Evolutionary conservation across 2,888 invertebrate species (phyloP), one percentile per base, ranked within the genome.

Genomic region (Bruchidius siliquastri): DNA sequence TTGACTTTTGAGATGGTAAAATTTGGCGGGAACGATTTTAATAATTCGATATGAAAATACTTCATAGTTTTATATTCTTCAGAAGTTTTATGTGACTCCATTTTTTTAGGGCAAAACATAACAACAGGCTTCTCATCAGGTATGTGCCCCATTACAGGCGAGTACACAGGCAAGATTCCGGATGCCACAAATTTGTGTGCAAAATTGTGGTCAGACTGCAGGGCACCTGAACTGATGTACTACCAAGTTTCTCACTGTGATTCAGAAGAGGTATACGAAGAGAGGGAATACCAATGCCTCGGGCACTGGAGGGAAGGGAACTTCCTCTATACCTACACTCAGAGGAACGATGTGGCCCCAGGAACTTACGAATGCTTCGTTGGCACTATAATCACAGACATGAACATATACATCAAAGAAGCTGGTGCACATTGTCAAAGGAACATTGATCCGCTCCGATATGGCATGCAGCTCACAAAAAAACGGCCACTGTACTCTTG

Each of bases 231-330:
- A 82, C 87, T 90, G 72, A 92, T 92, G 92, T 90, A 91, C 80
- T 92, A 90, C 82, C 90, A 90, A 81, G 91, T 92, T 20, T 90
- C 88, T 72, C 89, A 90, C 77, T 92, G 92, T 81, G 86, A 86
- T 72, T 88, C 89, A 68, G 84, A 87, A 66, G 90, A 91, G 83
- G 86, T 91, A 67, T 91, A 88, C 81, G 91, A 91, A 88, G 91
- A 91, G 83, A 87, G 92, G 20, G 90, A 91, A 76, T 92, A 92
- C 80, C 86, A 89, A 75, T 92, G 92, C 79, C 84, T 92, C 68
- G 92, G 92, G 0, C 91, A 92, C 79, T 92, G 92, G 91, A 87
- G 88, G 76, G 91, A 92, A 81, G 87, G 88, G 49, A 89, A 89
- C 21, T 85, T 90, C 0, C 87, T 91, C 74, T 92, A 91, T 80